Evolutionary conservation across 2,113 vertebrate species (phyloP).

Genomic region (Gallinago undulata): DNA sequence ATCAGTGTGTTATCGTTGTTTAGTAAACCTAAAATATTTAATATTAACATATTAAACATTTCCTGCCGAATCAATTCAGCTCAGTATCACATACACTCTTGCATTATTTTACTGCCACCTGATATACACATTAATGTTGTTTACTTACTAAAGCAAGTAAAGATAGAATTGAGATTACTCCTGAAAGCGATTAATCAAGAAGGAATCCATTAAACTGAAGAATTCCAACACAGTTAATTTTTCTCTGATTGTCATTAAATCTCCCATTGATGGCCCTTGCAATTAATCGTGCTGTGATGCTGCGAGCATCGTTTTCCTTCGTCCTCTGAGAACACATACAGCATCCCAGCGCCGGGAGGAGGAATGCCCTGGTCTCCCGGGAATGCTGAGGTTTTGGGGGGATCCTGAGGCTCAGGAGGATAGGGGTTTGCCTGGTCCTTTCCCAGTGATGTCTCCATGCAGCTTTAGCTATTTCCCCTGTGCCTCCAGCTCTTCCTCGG

Average conservation of each 20-base stretch:
- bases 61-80: neutral
- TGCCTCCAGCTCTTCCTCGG: neutral
- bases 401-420: neutral
- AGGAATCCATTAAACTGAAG: neutral
- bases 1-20: neutral
- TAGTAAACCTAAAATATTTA: neutral
- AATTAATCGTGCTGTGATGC: neutral
- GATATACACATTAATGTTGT: neutral
- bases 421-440: neutral
- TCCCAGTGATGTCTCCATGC: neutral
- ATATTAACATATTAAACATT: neutral
- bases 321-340: neutral
- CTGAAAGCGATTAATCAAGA: neutral
- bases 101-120: neutral
- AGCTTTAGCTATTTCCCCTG: neutral
- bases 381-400: neutral
- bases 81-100: neutral
- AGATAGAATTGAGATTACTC: neutral
- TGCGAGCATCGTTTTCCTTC: neutral
- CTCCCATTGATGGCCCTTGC: neutral
- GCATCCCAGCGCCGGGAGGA: accelerated
- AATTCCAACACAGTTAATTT: neutral
- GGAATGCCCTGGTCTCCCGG: neutral
- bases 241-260: neutral
- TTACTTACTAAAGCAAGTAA: neutral